Percentiles rank a stretch among this genome's conserved stretches.
These are phyloP conservation scores for Rhyzopertha dominica DNA, from an alignment of 1,140 invertebrate genomes.

Conservation along the genomic window DNA sequence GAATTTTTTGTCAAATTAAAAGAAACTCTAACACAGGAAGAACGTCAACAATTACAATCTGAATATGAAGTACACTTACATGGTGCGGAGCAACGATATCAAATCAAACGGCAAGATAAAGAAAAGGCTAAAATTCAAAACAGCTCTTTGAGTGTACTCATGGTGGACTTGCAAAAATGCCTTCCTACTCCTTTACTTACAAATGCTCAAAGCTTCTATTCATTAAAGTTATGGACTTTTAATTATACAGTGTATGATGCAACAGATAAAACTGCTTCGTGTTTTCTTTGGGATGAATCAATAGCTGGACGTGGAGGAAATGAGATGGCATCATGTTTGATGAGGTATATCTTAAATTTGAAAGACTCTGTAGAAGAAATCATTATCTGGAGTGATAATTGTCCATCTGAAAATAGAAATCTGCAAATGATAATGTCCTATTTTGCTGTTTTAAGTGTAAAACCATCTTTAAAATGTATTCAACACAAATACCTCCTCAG, in stretches of 20 bases:
- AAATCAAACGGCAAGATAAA: slow-evolving; percentile 7
- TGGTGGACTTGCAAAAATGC: slow-evolving; percentile 15
- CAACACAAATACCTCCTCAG: slow-evolving; percentile 20
- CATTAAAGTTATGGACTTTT: slow-evolving; percentile 12
- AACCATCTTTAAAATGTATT: slow-evolving; percentile 13
- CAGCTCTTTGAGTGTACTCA: too few relatives aligned
- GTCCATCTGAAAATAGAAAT: slow-evolving; percentile 11
- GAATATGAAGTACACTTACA: background rate
- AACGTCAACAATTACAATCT: slow-evolving; percentile 4
- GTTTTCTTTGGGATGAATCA: slow-evolving; percentile 16
- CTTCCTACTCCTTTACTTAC: slow-evolving; percentile 12
- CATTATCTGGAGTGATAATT: slow-evolving; percentile 14
- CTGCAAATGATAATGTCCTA: slow-evolving; percentile 7
- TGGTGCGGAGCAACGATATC: slow-evolving; percentile 5
- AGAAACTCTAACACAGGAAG: background rate
- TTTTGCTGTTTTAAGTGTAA: background rate
- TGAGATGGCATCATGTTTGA: slow-evolving; percentile 14
- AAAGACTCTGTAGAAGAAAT: slow-evolving; percentile 2
- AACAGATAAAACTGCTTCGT: slow-evolving; percentile 2
- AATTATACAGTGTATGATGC: slow-evolving; percentile 16
- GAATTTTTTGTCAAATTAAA: too few relatives aligned
- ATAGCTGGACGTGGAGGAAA: slow-evolving; percentile 11
- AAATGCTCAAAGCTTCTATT: slow-evolving; percentile 17
- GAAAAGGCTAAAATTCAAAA: slow-evolving; percentile 1
- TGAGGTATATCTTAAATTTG: slow-evolving; percentile 6